A percentile compares a stretch with the other conserved stretches of the same genome.
Conservation (phyloP, 92 coral and sea anemone species). For the Phenganax stokvisi region DNA sequence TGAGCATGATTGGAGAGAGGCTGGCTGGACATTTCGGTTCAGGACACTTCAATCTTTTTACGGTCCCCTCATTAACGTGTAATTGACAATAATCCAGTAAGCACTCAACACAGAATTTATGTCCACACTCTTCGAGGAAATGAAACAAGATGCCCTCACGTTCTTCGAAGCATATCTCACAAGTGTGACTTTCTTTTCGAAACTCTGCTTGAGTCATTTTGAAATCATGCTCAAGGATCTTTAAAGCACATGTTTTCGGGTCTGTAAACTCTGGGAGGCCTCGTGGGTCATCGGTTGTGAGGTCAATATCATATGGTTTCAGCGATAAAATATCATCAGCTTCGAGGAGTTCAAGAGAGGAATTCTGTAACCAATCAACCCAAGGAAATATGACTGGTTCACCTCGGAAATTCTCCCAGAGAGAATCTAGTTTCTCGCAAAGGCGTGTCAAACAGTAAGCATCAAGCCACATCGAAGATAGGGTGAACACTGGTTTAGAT, state of each 20-base stretch:
- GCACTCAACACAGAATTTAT: constrained; percentile 79
- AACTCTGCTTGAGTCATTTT: constrained; percentile 59
- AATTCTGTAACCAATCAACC: constrained; percentile 84
- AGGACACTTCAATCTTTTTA: constrained; percentile 66
- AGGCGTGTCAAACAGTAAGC: constrained; percentile 52
- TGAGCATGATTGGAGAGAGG: constrained; percentile 64
- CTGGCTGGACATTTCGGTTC: constrained; percentile 57
- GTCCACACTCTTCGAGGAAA: constrained; percentile 72
- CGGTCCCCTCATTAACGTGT: constrained; percentile 74
- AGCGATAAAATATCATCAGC: constrained; percentile 51
- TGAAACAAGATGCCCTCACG: constrained; percentile 68
- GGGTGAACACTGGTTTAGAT: constrained; percentile 55
- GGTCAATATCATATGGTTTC: constrained; percentile 44
- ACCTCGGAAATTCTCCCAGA: constrained; percentile 59
- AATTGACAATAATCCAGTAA: constrained; percentile 66
- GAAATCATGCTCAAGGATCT: constrained; percentile 74
- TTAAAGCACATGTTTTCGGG: constrained; percentile 40
- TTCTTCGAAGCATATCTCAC: constrained; percentile 82
- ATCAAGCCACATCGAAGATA: constrained; percentile 81
- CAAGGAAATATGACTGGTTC: constrained; percentile 70
- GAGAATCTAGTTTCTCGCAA: constrained; percentile 44
- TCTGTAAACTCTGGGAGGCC: constrained; percentile 21
- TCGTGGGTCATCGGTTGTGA: background rate
- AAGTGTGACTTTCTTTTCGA: constrained; percentile 56
- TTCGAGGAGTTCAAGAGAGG: constrained; percentile 55